phyloP scores from a whole-genome alignment of 2,797 vertebrate genomes.

The Ctenopoma multispine region DNA sequence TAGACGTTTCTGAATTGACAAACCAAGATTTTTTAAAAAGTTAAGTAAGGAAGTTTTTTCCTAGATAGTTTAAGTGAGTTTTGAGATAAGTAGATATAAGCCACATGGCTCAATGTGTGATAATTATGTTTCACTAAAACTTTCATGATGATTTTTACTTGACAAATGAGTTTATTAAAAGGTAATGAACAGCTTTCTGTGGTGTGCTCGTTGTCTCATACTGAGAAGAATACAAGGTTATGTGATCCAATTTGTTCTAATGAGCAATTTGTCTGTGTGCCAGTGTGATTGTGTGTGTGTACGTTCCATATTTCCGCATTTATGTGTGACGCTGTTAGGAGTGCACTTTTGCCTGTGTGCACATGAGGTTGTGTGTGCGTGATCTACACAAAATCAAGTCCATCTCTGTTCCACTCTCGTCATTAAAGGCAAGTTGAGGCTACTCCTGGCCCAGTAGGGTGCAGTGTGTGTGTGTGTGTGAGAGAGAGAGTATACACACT shows the following conservation, averaged over 20 bases:
- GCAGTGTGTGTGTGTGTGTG: constrained; percentile 34
- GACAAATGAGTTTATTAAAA: constrained; percentile 74
- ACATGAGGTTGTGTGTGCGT: constrained; percentile 14
- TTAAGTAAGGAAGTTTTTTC: not conserved
- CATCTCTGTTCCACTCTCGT: constrained; percentile 49
- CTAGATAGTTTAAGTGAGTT: not conserved
- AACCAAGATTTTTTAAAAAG: not conserved
- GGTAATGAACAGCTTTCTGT: constrained; percentile 68
- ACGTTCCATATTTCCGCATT: not conserved
- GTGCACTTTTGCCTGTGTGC: constrained; percentile 7
- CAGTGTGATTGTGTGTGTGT: constrained; percentile 8
- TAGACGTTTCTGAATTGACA: constrained; percentile 84
- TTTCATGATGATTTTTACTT: constrained; percentile 58
- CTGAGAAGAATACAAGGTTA: constrained; percentile 61
- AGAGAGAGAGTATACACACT: constrained; percentile 29
- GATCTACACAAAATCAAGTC: constrained; percentile 6
- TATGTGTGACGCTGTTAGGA: constrained; percentile 4
- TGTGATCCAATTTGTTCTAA: constrained; percentile 72
- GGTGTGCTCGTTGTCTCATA: constrained; percentile 61
- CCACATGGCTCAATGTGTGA: constrained; percentile 1
- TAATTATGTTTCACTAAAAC: constrained; percentile 53
- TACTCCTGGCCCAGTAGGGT: constrained; percentile 66
- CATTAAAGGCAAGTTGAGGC: constrained; percentile 79
- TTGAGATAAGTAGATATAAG: not conserved
- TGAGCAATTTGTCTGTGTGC: constrained; percentile 60